Evolutionary conservation across 2,113 vertebrate genomes (phyloP), one percentile per base, ranked within the genome.

Genomic region (Paramormyrops kingsleyae): DNA sequence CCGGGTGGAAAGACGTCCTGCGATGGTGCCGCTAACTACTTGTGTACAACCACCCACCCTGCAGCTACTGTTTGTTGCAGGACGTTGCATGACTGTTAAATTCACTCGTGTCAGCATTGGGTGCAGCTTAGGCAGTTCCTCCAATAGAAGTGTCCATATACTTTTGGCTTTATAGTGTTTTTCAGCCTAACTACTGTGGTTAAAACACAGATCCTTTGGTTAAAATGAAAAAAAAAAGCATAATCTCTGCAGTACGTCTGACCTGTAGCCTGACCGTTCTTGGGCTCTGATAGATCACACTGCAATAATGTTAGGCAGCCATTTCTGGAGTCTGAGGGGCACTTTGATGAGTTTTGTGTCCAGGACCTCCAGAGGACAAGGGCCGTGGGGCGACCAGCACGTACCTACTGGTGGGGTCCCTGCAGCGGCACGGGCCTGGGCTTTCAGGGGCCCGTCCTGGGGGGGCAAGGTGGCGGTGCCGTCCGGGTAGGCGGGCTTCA

Each of bases 401-500:
- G 31, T 27, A 83, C 42, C 53, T 59, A 39, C 42, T n/a, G 66
- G 66, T 0, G n/a, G 35, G 24, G 87, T 53, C 44, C 83, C 84
- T 88, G 35, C 91, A 15, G 0, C 91, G 83, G 89, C 94, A 93
- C 91, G 52, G 39, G 87, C 92, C 87, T 89, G 44, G 1, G 10
- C 44, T 91, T 87, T 87, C 4, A 87, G 85, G 93, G 12, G 89
- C 91, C 88, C 27, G 90, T 98, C 97, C 12, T 96, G 93, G 17
- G 94, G 90, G n/a, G 97, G 97, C 50, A 94, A 90, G 21, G 96
- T 93, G 90, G 95, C 91, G 4, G 95, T 94, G 9, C 96, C 95
- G 77, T 99, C 97, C 0, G 97, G 96, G 95, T 97, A 96, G 0
- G 96, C 95, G 21, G 98, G 97, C 92, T 99, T 99, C 83, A 98